Evolutionary conservation across 2,113 vertebrate genomes (phyloP).

Genomic region (Aegypius monachus): DNA sequence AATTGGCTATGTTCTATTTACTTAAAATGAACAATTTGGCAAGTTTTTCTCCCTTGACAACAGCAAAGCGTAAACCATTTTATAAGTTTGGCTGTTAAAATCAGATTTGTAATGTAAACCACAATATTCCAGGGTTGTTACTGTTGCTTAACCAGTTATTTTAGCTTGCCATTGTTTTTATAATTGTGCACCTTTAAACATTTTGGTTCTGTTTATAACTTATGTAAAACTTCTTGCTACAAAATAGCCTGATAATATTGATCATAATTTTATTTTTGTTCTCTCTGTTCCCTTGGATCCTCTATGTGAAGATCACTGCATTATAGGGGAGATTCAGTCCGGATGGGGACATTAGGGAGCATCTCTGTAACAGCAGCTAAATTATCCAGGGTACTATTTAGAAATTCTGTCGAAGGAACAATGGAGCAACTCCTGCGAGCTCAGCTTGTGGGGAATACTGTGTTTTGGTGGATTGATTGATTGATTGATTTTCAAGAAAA

Average conservation of each 20-base stretch:
- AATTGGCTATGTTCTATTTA: constrained; percentile 85
- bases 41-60: constrained; percentile 81
- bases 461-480: not conserved
- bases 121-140: constrained; percentile 64
- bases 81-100: constrained; percentile 82
- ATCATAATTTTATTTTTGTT: not conserved
- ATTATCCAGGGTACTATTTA: not conserved
- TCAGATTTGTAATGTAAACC: constrained; percentile 77
- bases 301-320: not conserved
- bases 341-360: not conserved
- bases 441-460: not conserved
- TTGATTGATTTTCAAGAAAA: not conserved
- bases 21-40: constrained; percentile 85
- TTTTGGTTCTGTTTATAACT: constrained; percentile 37
- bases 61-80: constrained; percentile 77
- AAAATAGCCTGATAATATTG: not conserved
- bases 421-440: not conserved
- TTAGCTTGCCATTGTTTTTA: constrained; percentile 43
- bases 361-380: not conserved
- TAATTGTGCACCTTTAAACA: constrained; percentile 41
- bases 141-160: constrained; percentile 55
- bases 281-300: not conserved
- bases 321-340: not conserved
- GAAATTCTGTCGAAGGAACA: not conserved
- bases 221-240: not conserved